Evolutionary conservation across 2,113 vertebrate species (phyloP).

Genomic region (Dasyurus viverrinus): DNA sequence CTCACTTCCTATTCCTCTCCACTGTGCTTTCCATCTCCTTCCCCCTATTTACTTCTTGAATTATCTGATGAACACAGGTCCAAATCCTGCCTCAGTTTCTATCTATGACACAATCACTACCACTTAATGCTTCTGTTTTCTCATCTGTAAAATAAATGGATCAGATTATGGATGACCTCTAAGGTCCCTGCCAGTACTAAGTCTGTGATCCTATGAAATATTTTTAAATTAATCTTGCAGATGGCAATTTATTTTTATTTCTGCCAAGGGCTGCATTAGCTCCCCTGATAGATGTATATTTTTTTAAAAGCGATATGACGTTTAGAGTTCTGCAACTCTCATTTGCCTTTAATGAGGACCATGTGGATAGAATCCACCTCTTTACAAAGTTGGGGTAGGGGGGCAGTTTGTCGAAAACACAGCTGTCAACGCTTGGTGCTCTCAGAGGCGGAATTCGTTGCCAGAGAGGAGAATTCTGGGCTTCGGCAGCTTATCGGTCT

Average conservation of each 20-base stretch:
- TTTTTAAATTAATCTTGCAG: conserved; percentile 57
- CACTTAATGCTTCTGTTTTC: not conserved
- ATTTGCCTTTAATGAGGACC: conserved; percentile 15
- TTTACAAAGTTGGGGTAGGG: not conserved
- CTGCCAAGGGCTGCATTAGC: conserved; percentile 19
- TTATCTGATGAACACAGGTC: not conserved
- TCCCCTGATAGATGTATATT: not conserved
- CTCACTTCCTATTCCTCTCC: not conserved
- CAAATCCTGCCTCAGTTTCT: not conserved
- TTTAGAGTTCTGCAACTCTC: not conserved
- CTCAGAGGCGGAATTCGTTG: not conserved
- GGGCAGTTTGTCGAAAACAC: not conserved
- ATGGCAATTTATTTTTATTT: conserved; percentile 30
- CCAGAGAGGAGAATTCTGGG: conserved; percentile 38
- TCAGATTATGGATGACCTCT: not conserved
- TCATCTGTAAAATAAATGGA: not conserved
- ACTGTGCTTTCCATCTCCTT: not conserved
- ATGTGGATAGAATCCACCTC: not conserved
- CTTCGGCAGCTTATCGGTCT: conserved; percentile 61
- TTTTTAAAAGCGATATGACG: not conserved
- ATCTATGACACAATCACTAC: not conserved
- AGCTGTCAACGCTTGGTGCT: not conserved
- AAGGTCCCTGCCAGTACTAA: not conserved
- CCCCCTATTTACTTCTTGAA: not conserved
- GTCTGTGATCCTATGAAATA: not conserved